Percentiles rank a stretch among this genome's conserved stretches.
These are phyloP conservation scores for Desmophyllum pertusum DNA, from an alignment of 92 coral and sea anemone species.

Conservation along the genomic window DNA sequence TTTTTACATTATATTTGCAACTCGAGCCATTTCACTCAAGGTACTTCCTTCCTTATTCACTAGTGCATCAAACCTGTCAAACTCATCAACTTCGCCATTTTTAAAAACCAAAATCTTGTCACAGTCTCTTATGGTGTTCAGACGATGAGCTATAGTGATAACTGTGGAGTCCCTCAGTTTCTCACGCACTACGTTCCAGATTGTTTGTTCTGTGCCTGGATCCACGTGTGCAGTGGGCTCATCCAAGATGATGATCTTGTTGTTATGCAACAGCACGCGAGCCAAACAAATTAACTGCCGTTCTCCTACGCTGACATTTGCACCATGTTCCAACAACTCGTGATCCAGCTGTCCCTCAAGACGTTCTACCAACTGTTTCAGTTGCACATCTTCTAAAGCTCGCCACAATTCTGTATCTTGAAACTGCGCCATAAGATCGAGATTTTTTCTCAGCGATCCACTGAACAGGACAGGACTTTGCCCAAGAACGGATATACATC, in stretches of 20 bases:
- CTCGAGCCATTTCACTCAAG: no score
- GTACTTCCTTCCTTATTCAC: no score
- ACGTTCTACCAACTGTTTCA: neutral
- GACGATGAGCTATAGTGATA: neutral
- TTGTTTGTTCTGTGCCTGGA: slow-evolving; percentile 62
- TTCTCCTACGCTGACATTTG: no score
- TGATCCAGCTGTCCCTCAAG: neutral
- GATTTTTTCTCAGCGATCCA: no score
- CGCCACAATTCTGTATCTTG: no score
- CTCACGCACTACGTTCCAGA: slow-evolving; percentile 15
- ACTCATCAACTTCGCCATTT: neutral
- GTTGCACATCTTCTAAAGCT: neutral
- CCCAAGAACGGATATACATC: no score
- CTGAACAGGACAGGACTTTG: no score
- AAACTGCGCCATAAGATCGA: neutral
- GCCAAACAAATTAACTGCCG: no score
- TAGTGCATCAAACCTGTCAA: neutral
- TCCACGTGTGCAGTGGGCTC: slow-evolving; percentile 86
- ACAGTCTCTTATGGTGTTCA: neutral
- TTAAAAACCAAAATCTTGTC: neutral
- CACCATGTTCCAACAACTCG: slow-evolving; percentile 1
- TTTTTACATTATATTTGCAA: no score
- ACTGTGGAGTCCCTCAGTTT: neutral
- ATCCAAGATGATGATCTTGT: slow-evolving; percentile 76
- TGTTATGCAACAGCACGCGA: slow-evolving; percentile 16